These are phyloP conservation scores for Iselma pallidipennis DNA, from an alignment of 2,888 invertebrate species.

Conservation along the genomic window DNA sequence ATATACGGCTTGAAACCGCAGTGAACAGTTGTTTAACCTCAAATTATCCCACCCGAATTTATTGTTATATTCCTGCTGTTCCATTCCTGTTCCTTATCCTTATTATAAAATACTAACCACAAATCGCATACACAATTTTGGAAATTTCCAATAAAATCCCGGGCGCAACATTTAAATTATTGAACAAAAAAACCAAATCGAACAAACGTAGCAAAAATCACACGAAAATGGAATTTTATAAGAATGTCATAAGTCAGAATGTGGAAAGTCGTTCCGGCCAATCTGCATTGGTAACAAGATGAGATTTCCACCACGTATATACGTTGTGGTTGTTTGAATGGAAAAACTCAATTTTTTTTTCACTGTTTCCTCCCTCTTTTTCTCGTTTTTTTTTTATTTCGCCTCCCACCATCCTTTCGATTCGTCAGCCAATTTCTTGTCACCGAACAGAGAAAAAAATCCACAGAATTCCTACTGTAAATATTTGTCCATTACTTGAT, in stretches of 20 bases:
- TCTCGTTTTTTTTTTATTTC: neutral
- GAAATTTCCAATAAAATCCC: neutral
- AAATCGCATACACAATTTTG: neutral
- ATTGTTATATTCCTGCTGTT: constrained; percentile 20
- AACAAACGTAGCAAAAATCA: neutral
- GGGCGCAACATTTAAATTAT: neutral
- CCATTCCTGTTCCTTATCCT: neutral
- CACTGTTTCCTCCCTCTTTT: neutral
- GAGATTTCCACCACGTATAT: constrained; percentile 6
- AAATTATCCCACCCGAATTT: constrained; percentile 31
- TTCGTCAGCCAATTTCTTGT: neutral
- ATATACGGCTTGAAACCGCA: constrained; percentile 33
- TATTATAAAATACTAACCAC: neutral
- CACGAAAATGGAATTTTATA: constrained; percentile 4
- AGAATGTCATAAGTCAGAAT: constrained; percentile 7
- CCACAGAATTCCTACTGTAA: neutral
- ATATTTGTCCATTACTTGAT: constrained; percentile 2
- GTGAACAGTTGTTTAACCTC: constrained; percentile 38
- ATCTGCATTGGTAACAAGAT: constrained; percentile 10
- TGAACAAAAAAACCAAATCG: neutral
- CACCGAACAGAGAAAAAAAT: neutral
- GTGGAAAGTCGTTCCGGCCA: constrained; percentile 6
- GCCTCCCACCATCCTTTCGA: neutral
- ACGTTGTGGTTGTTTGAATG: constrained; percentile 5
- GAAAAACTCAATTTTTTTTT: constrained; percentile 4